Base-by-base conservation (phyloP, 2,888 invertebrate genomes). In the Cephalotes varians region DNA sequence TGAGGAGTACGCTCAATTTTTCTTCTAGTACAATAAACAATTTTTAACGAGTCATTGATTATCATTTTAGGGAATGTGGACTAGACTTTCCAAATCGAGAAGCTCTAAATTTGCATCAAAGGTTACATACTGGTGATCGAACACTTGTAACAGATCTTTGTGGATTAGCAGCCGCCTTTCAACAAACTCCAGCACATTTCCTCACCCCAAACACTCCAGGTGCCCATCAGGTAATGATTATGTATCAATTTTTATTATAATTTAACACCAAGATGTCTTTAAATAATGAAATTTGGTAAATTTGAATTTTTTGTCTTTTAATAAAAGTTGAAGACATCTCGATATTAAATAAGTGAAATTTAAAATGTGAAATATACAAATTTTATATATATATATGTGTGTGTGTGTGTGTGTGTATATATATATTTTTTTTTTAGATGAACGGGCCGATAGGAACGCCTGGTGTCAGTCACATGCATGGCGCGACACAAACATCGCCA, bases 101-200 rank as follows among this genome's bases (percentile, higher is more conserved):
- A 95, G 97, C 97, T 89, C 94, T 97, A 83, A 97, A 97, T 64
- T 95, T 97, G 88, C 97, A 97, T 95, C 96, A 97, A 94, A 96
- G 97, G 87, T 95, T 97, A 92, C 98, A 98, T 94, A 96, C 97
- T 81, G 97, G 97, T 86, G 97, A 97, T 94, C 96, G 97, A 93
- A 97, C 97, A 87, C 96, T 97, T 91, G 97, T 97, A 90, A 97
- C 97, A 83, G 97, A 97, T 95, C 95, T 97, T 93, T 97, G 97
- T 94, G 97, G 97, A 90, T 95, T 97, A 91, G 97, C 97, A 47
- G 97, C 97, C 83, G 97, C 97, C 88, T 95, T 97, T 93, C 96
- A 97, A 94, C 95, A 95, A 87, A 93, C 94, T 64, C 97, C 97
- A 82, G 96, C 96, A 49, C 96, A 96, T 86, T 96, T 96, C 83